Evolutionary conservation across 2,113 vertebrate genomes (phyloP).

Genomic region (Galemys pyrenaicus): DNA sequence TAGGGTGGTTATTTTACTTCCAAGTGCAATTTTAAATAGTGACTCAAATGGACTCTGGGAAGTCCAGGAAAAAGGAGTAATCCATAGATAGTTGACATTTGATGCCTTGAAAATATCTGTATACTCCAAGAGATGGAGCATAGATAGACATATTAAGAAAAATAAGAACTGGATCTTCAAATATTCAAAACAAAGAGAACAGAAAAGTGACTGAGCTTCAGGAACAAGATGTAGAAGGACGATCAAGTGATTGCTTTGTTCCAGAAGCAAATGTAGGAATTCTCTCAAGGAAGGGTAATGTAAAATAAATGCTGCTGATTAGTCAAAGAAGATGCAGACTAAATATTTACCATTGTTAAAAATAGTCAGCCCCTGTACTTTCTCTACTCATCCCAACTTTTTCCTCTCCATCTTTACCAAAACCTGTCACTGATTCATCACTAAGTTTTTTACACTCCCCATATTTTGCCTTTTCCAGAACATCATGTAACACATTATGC

Average conservation of each 20-base stretch:
- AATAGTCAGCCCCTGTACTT: neutral
- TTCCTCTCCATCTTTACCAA: neutral
- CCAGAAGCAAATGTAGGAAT: neutral
- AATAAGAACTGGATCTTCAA: neutral
- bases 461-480: neutral
- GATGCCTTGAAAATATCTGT: neutral
- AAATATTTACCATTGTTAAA: neutral
- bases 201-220: neutral
- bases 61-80: neutral
- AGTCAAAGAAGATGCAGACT: neutral
- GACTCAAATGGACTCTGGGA: neutral
- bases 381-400: neutral
- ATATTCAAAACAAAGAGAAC: neutral
- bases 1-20: neutral
- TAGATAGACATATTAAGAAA: neutral
- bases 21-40: neutral
- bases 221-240: neutral
- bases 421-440: neutral
- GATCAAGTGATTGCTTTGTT: neutral
- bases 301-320: neutral
- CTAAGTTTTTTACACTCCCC: neutral
- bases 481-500: neutral
- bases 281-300: neutral
- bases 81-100: neutral
- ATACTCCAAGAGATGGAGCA: neutral